Evolutionary conservation across 2,888 invertebrate genomes (phyloP), one percentile per base, ranked within the genome.

Genomic region (Galeopsomyia nigrocyanea): DNA sequence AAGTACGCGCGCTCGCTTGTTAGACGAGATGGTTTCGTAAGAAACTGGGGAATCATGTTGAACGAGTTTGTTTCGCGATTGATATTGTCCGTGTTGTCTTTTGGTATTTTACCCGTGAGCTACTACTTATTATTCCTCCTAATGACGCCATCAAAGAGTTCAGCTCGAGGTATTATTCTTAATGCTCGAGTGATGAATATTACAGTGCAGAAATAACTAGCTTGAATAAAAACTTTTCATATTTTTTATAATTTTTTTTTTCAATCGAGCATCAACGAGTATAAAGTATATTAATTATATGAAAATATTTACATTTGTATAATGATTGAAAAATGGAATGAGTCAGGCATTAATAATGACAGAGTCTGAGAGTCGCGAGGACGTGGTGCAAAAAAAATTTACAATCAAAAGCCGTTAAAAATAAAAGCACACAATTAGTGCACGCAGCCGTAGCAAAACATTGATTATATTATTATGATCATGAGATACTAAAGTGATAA

Each of bases 391-490:
- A 66, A 26, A 72, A 68, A 71, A n/a, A n/a, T n/a, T 71, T 73
- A 82, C 78, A 80, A 81, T 79, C 80, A 81, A n/a, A n/a, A 84
- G 83, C 83, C 79, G 80, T 81, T 82, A 82, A 26, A n/a, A 82
- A 82, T 82, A 5, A 82, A 81, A 82, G 83, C 82, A 82, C 81
- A 81, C 83, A 83, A 85, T 85, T 83, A 83, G 81, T 82, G 82
- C 81, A 82, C n/a, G n/a, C 5, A 26, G 81, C 80, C 81, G 82
- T 81, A 80, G 81, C 79, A 79, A 26, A 82, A 83, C 82, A 82
- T 83, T 80, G 80, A 83, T 81, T 82, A 82, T 82, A 80, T 80
- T 78, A 49, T 26, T 50, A 65, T 55, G 19, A 31, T 31, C 31
- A 57, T 47, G 55, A 31, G 31, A 31, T 3, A 31, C 31, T 39